These are phyloP conservation scores for Glomeris maerens DNA, from an alignment of 1,140 invertebrate genomes.

Conservation along the genomic window DNA sequence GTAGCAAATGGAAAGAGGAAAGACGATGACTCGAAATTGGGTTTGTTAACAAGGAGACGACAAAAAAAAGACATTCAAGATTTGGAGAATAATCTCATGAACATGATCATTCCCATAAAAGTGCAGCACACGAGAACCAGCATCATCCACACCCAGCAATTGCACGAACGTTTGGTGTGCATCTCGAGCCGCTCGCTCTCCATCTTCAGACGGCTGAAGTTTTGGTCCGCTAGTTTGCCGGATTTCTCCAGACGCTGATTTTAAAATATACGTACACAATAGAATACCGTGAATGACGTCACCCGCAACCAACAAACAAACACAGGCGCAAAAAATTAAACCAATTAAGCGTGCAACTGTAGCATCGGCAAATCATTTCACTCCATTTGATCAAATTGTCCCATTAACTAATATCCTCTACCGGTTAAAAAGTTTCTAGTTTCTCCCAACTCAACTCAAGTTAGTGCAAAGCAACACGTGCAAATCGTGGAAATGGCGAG, in stretches of 20 bases:
- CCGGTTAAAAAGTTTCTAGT: neutral
- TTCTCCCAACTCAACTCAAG: neutral
- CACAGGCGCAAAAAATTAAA: neutral
- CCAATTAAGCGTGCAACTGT: neutral
- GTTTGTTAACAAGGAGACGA: too few relatives aligned
- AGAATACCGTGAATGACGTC: too few relatives aligned
- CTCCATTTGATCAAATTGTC: too few relatives aligned
- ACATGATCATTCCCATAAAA: constrained; percentile 79
- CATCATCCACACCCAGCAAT: constrained; percentile 88
- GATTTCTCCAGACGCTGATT: constrained; percentile 56
- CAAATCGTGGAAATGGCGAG: constrained; percentile 5
- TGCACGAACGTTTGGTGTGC: constrained; percentile 71
- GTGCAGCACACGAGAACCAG: constrained; percentile 62
- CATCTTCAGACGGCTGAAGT: constrained; percentile 54
- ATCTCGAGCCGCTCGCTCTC: constrained; percentile 68
- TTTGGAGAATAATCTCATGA: constrained; percentile 54
- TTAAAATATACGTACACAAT: too few relatives aligned
- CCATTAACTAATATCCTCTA: too few relatives aligned
- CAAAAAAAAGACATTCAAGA: too few relatives aligned
- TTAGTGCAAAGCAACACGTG: neutral
- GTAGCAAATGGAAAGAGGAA: too few relatives aligned
- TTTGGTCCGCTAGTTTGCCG: constrained; percentile 57
- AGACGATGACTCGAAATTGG: too few relatives aligned
- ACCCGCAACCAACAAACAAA: too few relatives aligned
- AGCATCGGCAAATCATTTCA: too few relatives aligned